phyloP scores from a whole-genome alignment of 1,140 invertebrate genomes.

The Rhysida immarginata region DNA sequence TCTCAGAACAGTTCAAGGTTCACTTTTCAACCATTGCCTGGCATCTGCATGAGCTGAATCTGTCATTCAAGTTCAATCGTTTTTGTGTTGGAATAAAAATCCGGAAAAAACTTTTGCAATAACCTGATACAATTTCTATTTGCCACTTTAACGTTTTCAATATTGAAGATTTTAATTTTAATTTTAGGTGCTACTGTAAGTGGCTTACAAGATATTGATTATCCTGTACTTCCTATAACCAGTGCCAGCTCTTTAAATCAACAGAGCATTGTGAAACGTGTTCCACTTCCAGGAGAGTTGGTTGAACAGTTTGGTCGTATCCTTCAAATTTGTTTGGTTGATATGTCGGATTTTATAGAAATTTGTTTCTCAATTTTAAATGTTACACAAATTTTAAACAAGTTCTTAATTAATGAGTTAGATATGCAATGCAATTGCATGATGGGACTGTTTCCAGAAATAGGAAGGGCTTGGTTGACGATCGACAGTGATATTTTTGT shows the following conservation, averaged over 20 bases:
- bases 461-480: slow-evolving; percentile 87
- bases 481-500: slow-evolving; percentile 97
- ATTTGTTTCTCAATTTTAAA: no score
- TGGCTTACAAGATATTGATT: slow-evolving; percentile 35
- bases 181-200: slow-evolving; percentile 20
- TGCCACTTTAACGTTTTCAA: no score
- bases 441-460: slow-evolving; percentile 93
- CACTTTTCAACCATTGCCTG: no score
- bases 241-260: slow-evolving; percentile 28
- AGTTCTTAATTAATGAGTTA: slow-evolving; percentile 25
- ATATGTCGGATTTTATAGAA: no score
- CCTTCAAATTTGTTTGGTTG: slow-evolving; percentile 18
- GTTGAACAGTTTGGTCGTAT: slow-evolving; percentile 39
- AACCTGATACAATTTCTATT: no score
- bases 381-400: no score
- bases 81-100: no score
- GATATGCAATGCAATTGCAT: slow-evolving; percentile 86
- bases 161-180: background rate
- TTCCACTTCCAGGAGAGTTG: slow-evolving; percentile 36
- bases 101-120: no score
- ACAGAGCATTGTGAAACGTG: slow-evolving; percentile 25
- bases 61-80: no score
- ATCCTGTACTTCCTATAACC: slow-evolving; percentile 30
- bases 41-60: no score
- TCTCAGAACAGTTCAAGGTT: no score